Evolutionary conservation across 2,797 vertebrate genomes (phyloP).

Genomic region (Spinibarbus caldwelli): DNA sequence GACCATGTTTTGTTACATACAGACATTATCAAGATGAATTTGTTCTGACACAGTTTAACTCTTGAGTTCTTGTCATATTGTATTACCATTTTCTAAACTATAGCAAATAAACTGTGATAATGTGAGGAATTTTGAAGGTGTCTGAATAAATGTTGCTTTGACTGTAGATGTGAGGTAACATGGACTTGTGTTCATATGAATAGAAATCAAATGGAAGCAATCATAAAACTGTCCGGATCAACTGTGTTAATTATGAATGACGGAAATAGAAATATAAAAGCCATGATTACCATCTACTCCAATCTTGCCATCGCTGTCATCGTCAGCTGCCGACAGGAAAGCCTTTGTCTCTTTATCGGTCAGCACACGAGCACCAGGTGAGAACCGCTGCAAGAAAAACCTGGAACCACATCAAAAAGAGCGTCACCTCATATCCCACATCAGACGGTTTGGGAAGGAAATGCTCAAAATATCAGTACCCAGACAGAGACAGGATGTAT

Average conservation of each 20-base stretch:
- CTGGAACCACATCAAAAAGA: conserved; percentile 67
- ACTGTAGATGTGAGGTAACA: not conserved
- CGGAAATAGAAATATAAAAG: conserved; percentile 32
- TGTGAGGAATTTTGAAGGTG: too few species aligned
- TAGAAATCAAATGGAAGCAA: not conserved
- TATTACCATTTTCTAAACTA: too few species aligned
- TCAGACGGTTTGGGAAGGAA: not conserved
- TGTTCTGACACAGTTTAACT: too few species aligned
- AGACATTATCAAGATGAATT: too few species aligned
- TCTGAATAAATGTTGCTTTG: too few species aligned
- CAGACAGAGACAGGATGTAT: not conserved
- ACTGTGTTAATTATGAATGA: not conserved
- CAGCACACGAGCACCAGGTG: conserved; percentile 84
- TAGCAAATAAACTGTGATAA: too few species aligned
- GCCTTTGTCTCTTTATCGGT: conserved; percentile 87
- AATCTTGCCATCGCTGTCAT: conserved; percentile 90
- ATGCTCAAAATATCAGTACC: not conserved
- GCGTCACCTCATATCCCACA: not conserved
- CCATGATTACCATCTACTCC: conserved; percentile 84
- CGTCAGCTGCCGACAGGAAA: conserved; percentile 87
- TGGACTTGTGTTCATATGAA: too few species aligned
- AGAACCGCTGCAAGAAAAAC: conserved; percentile 95
- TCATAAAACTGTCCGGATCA: not conserved
- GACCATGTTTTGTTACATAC: too few species aligned
- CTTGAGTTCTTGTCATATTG: too few species aligned